Conservation (phyloP, 2,113 vertebrate species). For the Scytalopus superciliaris region DNA sequence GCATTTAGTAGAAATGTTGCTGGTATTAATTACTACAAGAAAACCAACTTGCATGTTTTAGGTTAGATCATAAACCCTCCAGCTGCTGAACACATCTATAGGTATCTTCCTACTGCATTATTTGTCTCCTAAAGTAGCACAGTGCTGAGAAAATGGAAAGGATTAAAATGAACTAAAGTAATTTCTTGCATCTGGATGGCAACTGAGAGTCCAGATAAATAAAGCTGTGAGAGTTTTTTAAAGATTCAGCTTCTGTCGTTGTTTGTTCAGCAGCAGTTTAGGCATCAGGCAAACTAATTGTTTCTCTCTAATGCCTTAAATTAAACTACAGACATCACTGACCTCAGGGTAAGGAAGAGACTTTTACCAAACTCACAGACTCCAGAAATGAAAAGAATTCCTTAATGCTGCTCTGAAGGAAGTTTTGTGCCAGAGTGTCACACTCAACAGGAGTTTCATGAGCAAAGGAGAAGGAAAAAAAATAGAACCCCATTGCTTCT, state of each 20-base stretch:
- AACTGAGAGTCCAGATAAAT: conserved; percentile 57
- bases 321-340: conserved; percentile 12
- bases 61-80: conserved; percentile 57
- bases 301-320: conserved; percentile 28
- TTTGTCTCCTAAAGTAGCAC: conserved; percentile 27
- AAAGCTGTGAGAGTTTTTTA: conserved; percentile 10
- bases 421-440: not conserved
- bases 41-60: conserved; percentile 62
- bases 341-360: conserved; percentile 53
- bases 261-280: conserved; percentile 29
- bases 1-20: conserved; percentile 55
- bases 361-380: conserved; percentile 4
- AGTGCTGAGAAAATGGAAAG: conserved; percentile 51
- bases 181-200: conserved; percentile 43
- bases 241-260: not conserved
- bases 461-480: not conserved
- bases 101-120: conserved; percentile 43
- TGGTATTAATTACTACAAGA: conserved; percentile 67
- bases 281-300: conserved; percentile 3
- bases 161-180: conserved; percentile 48
- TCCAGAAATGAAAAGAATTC: conserved; percentile 23
- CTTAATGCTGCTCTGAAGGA: not conserved
- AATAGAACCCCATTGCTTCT: not conserved
- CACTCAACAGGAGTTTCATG: not conserved
- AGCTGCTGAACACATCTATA: conserved; percentile 60